A percentile compares a stretch with the other conserved stretches of the same genome.
phyloP scores from a whole-genome alignment of 2,888 invertebrate species.

The Panopea generosa region DNA sequence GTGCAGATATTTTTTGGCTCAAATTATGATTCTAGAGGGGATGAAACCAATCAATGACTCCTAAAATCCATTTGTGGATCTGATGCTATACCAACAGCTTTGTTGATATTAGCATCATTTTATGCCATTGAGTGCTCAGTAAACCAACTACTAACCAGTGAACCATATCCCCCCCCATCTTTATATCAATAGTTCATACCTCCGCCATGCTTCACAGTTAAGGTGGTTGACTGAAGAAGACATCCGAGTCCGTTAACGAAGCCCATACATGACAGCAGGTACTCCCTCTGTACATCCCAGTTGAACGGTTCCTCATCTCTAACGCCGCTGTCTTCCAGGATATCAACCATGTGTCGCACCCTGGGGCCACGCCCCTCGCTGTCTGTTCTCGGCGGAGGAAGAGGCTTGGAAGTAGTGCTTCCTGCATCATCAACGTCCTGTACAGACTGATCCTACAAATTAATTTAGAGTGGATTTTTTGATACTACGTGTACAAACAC shows the following conservation, averaged over 20 bases:
- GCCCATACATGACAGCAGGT: conserved; percentile 88
- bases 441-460: conserved; percentile 9
- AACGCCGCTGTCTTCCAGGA: conserved; percentile 12
- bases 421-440: conserved; percentile 15
- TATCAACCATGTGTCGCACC: conserved; percentile 46
- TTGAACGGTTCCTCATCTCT: conserved; percentile 83
- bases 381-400: conserved; percentile 58
- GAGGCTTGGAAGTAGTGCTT: conserved; percentile 24
- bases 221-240: conserved; percentile 89
- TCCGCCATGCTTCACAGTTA: conserved; percentile 85
- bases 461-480: neutral
- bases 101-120: too few relatives aligned
- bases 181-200: conserved; percentile 61
- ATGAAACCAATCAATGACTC: too few relatives aligned
- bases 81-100: too few relatives aligned
- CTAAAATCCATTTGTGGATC: too few relatives aligned
- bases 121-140: too few relatives aligned
- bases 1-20: too few relatives aligned
- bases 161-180: too few relatives aligned
- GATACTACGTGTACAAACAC: too few relatives aligned
- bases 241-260: conserved; percentile 88
- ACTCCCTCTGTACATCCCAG: conserved; percentile 85
- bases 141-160: too few relatives aligned
- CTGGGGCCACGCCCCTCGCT: conserved; percentile 18
- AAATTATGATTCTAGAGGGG: too few relatives aligned